Percentiles rank a stretch among this genome's conserved stretches.
Evolutionary conservation across 2,797 vertebrate genomes (phyloP).

Genomic region (Esox masquinongy): DNA sequence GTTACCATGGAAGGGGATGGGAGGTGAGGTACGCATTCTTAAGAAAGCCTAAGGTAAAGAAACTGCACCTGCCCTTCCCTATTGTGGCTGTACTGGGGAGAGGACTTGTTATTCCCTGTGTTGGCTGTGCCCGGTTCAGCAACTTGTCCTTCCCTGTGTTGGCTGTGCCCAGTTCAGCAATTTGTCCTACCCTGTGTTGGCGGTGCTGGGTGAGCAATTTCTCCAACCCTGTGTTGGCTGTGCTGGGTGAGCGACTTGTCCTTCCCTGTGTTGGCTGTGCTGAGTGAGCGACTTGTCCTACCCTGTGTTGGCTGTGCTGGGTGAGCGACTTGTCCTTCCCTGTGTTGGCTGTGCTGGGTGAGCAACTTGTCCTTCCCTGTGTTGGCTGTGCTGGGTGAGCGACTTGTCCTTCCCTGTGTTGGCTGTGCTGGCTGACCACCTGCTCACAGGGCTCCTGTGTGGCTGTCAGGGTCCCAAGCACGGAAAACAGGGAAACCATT

Average conservation of each 20-base stretch:
- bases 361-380: slow-evolving; percentile 37
- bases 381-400: slow-evolving; percentile 32
- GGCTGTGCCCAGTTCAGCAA: slow-evolving; percentile 55
- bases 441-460: slow-evolving; percentile 75
- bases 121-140: too few relatives aligned
- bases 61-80: slow-evolving; percentile 65
- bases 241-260: too few relatives aligned
- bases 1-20: neutral
- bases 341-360: slow-evolving; percentile 42
- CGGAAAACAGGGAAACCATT: slow-evolving; percentile 73
- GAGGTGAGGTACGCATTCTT: slow-evolving; percentile 36
- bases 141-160: slow-evolving; percentile 47
- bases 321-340: slow-evolving; percentile 31
- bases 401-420: slow-evolving; percentile 47
- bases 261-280: slow-evolving; percentile 62
- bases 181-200: slow-evolving; percentile 12
- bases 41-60: slow-evolving; percentile 53
- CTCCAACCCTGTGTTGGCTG: too few relatives aligned
- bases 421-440: slow-evolving; percentile 71
- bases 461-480: slow-evolving; percentile 71
- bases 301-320: too few relatives aligned
- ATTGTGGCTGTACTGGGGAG: slow-evolving; percentile 39
- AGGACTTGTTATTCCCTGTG: neutral
- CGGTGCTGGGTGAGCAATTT: slow-evolving; percentile 44
- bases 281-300: slow-evolving; percentile 42